Conservation (phyloP, 2,113 vertebrate genomes). For the Neodontobutis hainanensis region DNA sequence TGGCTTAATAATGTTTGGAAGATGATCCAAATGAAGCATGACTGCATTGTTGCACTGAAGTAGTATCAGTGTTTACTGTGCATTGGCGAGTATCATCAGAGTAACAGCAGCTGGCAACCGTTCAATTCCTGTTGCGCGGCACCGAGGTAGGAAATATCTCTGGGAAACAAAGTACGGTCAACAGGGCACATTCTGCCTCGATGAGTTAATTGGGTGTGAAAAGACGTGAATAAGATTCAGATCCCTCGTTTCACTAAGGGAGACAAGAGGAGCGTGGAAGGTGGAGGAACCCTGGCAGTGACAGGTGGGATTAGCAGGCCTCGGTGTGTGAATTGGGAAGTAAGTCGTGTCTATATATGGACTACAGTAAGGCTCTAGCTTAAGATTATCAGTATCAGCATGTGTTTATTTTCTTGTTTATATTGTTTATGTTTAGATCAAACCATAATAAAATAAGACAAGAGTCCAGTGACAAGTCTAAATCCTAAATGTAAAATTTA, state of each 20-base stretch:
- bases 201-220: slow-evolving; percentile 76
- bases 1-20: slow-evolving; percentile 12
- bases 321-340: slow-evolving; percentile 47
- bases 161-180: slow-evolving; percentile 52
- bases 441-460: slow-evolving; percentile 17
- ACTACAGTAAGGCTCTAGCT: slow-evolving; percentile 34
- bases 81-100: slow-evolving; percentile 53
- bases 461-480: no score
- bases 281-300: slow-evolving; percentile 51
- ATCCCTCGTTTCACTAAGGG: slow-evolving; percentile 42
- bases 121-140: slow-evolving; percentile 60
- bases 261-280: slow-evolving; percentile 48
- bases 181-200: slow-evolving; percentile 53
- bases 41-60: slow-evolving; percentile 14
- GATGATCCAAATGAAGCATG: slow-evolving; percentile 1
- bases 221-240: slow-evolving; percentile 69
- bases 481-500: neutral
- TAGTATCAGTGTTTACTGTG: slow-evolving; percentile 29
- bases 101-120: slow-evolving; percentile 61
- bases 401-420: slow-evolving; percentile 49
- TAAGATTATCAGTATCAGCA: slow-evolving; percentile 52
- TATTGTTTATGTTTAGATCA: no score
- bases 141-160: slow-evolving; percentile 56
- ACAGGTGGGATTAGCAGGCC: slow-evolving; percentile 56
- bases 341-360: slow-evolving; percentile 50